Conservation (phyloP, 2,113 vertebrate species). For the Protobothrops flavoviridis region DNA sequence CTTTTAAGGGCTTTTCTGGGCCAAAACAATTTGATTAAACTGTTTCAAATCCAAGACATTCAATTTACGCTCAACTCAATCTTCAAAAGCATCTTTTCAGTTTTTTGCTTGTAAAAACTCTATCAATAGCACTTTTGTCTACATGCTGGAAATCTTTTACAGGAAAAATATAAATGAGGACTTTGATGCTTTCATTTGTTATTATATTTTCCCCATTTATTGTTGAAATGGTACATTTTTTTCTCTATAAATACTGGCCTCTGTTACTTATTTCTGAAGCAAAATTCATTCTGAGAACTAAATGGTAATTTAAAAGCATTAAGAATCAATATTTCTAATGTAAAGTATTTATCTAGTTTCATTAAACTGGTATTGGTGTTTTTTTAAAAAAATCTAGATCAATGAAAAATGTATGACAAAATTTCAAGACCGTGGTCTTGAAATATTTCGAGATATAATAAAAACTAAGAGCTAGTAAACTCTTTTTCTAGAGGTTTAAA, state of each 20-base stretch:
- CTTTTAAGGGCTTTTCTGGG: not conserved
- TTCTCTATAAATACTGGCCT: not conserved
- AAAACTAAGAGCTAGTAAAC: conserved; percentile 5
- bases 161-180: not conserved
- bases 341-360: conserved; percentile 17
- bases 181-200: not conserved
- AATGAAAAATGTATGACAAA: conserved; percentile 31
- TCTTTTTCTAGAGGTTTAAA: not conserved
- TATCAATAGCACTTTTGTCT: not conserved
- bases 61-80: not conserved
- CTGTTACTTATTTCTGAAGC: conserved; percentile 6
- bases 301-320: conserved; percentile 34
- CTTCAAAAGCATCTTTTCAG: not conserved
- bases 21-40: not conserved
- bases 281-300: conserved; percentile 23
- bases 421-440: conserved; percentile 29
- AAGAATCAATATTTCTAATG: conserved; percentile 24
- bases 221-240: conserved; percentile 28
- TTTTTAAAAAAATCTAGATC: conserved; percentile 18
- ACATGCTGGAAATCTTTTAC: not conserved
- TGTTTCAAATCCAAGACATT: not conserved
- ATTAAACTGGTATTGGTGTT: conserved; percentile 15
- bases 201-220: not conserved
- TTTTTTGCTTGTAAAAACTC: not conserved
- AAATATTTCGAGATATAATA: conserved; percentile 14